Evolutionary conservation across 2,113 vertebrate species (phyloP).

Genomic region (Chaetops frenatus): DNA sequence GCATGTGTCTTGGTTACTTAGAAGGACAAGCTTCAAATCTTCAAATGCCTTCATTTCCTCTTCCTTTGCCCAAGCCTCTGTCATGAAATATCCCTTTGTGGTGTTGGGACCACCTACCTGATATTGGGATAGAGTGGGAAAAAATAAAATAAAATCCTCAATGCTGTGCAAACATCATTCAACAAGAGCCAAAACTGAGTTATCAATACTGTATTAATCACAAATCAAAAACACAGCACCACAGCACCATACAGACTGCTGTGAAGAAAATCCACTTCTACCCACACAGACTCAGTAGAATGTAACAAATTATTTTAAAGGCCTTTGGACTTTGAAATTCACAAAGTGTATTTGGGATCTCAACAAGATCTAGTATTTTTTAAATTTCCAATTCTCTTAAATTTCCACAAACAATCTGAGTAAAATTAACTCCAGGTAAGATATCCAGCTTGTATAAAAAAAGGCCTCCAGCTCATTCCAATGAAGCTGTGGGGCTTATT

Average conservation of each 20-base stretch:
- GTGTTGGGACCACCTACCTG: neutral
- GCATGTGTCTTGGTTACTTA: fast-evolving
- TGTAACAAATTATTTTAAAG: neutral
- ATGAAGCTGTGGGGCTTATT: neutral
- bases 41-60: neutral
- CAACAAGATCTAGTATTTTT: neutral
- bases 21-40: neutral
- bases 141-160: too few relatives aligned
- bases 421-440: neutral
- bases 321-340: neutral
- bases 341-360: neutral
- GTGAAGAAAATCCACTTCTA: neutral
- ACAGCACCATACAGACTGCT: neutral
- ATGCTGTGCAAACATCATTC: neutral
- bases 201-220: neutral
- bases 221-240: neutral
- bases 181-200: neutral
- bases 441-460: neutral
- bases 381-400: neutral
- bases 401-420: neutral
- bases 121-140: neutral
- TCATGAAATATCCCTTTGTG: neutral
- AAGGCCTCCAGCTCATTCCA: neutral
- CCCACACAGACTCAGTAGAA: neutral
- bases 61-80: neutral